Evolutionary conservation across 2,113 vertebrate species (phyloP), one percentile per base, ranked within the genome.

Genomic region (Poicephalus gulielmi): DNA sequence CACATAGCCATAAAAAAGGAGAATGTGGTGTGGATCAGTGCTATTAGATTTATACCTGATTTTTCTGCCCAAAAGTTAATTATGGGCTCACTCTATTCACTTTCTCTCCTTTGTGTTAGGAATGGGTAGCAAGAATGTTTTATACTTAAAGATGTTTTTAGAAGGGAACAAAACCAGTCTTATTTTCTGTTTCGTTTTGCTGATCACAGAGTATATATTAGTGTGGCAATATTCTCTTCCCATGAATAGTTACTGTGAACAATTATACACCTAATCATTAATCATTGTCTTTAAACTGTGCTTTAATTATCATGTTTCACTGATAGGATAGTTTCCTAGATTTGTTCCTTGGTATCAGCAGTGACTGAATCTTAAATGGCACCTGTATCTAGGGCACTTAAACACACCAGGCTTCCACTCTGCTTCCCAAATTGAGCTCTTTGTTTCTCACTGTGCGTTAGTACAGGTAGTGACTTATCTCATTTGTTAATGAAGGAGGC

Each of bases 221-320:
- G 25, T 20, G 50, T 55, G 69, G 31, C 47, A 69, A 25, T n/a
- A 13, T 27, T 84, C 14, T 88, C 24, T 63, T 75, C 76, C 74
- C 66, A 22, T 59, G 86, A 80, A 18, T 44, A 28, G n/a, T 47
- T 83, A 35, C 39, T 82, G 81, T 69, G 62, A 91, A 23, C 57
- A 92, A 46, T 86, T 94, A 37, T 4, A n/a, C 67, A 73, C 37
- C 69, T 76, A 39, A 53, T 91, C 77, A 77, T 94, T 87, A 95
- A 82, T 70, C 85, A 28, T 30, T 91, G 13, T 73, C 49, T 92
- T 91, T 73, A 85, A 64, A n/a, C 41, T 87, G 37, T 57, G 35
- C 24, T 91, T 92, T 79, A 91, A 96, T 94, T 79, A 89, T 35
- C 35, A 91, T 33, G 25, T 79, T 92, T 57, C 70, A 43, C 33